Base-by-base conservation (phyloP, 2,888 invertebrate species). In the Mechanitis messenoides region DNA sequence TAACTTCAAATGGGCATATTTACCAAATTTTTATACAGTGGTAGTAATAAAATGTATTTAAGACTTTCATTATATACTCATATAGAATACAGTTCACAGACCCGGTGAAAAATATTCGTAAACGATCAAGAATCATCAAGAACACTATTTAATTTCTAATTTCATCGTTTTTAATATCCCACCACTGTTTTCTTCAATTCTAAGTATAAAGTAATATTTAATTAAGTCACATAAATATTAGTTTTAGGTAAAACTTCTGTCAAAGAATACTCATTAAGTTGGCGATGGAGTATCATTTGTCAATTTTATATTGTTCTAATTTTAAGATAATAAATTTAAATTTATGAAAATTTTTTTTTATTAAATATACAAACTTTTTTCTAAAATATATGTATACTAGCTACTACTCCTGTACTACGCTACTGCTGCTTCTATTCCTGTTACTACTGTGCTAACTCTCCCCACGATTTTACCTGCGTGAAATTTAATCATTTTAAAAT, bases 321-420 rank as follows among this genome's bases (percentile, higher is more conserved):
- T 74, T 66, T 74, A 77, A 78, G 76, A 69, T 66, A 80, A 76
- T 78, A 79, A 78, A 80, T 62, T 71, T 69, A 66, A 47, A 66
- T 56, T 53, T 42, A 62, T 45, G 54, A 59, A 55, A 59, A 56
- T 6, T 54, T 64, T 70, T 69, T 50, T 56, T 59, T 65, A 56
- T 9, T 7, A 5, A 11, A 42, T 20, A 28, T 9, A 9, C 9
- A 28, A 1, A 35, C 3, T 31, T 31, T 31, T 6, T 38, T 6
- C 12, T 20, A 45, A 42, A 7, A 12, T 33, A 20, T n/a, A 42
- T 42, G 45, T 42, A 9, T 45, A 35, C 2, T 35, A 35, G 20
- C 20, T 20, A 20, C 20, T 20, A 20, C 20, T 20, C 20, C 20
- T 20, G 20, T 20, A 20, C 20, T 20, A 20, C 20, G 20, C 20